These are phyloP conservation scores for Yponomeuta plumbellus DNA, from an alignment of 2,888 invertebrate genomes.

Conservation along the genomic window DNA sequence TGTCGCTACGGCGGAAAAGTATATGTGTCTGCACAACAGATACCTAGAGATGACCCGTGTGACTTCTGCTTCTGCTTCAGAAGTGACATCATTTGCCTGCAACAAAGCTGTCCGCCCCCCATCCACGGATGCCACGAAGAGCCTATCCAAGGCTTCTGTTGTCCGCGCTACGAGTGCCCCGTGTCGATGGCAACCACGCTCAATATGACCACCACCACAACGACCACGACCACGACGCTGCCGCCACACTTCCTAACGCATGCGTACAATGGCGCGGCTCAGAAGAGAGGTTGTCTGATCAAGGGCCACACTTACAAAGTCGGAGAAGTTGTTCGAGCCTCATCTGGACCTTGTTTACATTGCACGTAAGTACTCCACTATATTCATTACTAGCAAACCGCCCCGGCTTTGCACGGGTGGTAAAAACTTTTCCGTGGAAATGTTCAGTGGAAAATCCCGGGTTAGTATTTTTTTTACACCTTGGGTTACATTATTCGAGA, in stretches of 20 bases:
- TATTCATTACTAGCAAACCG: constrained; percentile 9
- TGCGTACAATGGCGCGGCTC: constrained; percentile 85
- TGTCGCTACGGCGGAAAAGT: constrained; percentile 95
- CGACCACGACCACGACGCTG: constrained; percentile 89
- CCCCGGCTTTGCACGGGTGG: too few relatives aligned
- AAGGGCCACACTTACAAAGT: constrained; percentile 89
- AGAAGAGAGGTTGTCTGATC: constrained; percentile 89
- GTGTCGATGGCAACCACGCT: constrained; percentile 90
- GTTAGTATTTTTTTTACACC: too few relatives aligned
- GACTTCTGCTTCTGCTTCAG: constrained; percentile 98
- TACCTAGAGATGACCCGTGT: constrained; percentile 95
- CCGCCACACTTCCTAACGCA: constrained; percentile 90
- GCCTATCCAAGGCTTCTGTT: constrained; percentile 95
- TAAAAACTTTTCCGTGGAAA: too few relatives aligned
- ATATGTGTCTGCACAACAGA: constrained; percentile 95
- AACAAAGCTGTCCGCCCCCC: constrained; percentile 96
- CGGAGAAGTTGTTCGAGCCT: constrained; percentile 88
- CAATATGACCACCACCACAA: constrained; percentile 90
- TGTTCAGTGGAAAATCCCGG: too few relatives aligned
- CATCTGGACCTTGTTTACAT: constrained; percentile 94
- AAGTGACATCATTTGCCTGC: constrained; percentile 95
- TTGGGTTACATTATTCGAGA: too few relatives aligned
- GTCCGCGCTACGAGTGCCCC: constrained; percentile 95
- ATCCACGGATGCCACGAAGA: constrained; percentile 94
- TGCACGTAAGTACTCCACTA: constrained; percentile 87